These are phyloP conservation scores for Poeciliopsis presidionis DNA, from an alignment of 2,797 vertebrate genomes.

Conservation along the genomic window DNA sequence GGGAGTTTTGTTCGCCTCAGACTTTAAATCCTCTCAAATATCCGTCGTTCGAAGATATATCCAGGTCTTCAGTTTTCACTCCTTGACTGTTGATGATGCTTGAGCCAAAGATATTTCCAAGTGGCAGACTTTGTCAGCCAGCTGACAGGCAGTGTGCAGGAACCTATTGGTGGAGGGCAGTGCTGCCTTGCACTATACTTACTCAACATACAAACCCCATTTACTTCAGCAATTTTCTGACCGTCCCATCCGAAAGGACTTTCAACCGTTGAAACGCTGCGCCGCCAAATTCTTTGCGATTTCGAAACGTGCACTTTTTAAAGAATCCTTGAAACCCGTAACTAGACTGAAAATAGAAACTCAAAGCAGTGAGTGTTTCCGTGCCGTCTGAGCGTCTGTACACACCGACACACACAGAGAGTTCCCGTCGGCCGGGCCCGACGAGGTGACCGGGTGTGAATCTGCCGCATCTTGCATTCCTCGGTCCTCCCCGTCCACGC, in stretches of 20 bases:
- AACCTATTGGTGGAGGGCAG: background rate
- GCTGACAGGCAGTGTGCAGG: background rate
- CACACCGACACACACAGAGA: conserved; percentile 13
- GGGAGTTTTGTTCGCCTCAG: background rate
- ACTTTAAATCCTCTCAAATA: background rate
- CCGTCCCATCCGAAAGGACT: background rate
- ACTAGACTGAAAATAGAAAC: background rate
- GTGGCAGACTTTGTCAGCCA: background rate
- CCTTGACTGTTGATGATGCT: background rate
- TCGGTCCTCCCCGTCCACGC: conserved; percentile 56
- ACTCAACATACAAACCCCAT: background rate
- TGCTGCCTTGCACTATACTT: background rate
- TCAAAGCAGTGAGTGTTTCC: background rate
- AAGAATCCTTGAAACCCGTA: background rate
- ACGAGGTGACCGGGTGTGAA: conserved; percentile 58
- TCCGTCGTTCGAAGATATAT: background rate
- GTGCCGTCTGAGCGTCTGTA: background rate
- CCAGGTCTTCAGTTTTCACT: background rate
- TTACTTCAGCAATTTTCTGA: background rate
- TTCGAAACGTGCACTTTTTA: background rate
- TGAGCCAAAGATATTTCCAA: background rate
- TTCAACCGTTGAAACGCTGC: background rate
- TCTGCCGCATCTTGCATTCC: conserved; percentile 52
- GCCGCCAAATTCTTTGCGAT: background rate
- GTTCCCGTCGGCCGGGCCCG: conserved; percentile 42